Evolutionary conservation across 2,888 invertebrate species (phyloP), one percentile per base, ranked within the genome.

Genomic region (Pyrrhia umbra): DNA sequence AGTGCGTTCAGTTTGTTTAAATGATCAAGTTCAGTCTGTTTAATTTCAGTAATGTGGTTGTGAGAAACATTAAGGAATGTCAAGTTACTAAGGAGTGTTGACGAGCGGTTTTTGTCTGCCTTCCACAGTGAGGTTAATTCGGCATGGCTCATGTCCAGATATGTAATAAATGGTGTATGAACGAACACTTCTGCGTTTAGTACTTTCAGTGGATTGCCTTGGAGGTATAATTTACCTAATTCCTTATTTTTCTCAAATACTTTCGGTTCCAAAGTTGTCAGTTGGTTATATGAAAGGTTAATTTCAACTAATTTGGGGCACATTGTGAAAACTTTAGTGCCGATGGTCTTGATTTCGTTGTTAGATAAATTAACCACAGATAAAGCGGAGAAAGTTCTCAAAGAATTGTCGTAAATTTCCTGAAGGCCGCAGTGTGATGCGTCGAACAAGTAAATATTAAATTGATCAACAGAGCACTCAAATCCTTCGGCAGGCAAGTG

Each of bases 381-480:
- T 75, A 98, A 86, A 37, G 96, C 96, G 1, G 97, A 96, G 96
- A 98, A 97, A 2, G 96, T 96, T 74, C 96, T 95, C 84, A 98
- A 96, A 0, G 96, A 96, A 72, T 96, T 95, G 72, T 96, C 95
- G 45, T 95, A 95, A 57, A 97, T 91, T 64, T 95, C 95, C 50
- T 95, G 95, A 18, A 98, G 94, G 9, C 96, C 96, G 84, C 97
- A 98, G 84, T 96, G 96, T 3, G 97, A 96, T 18, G 97, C 96
- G 76, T 97, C 97, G 81, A 98, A 96, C 43, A 95, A 94, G 85
- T 96, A 96, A 64, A 97, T 95, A 71, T 96, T 96, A 82, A 96
- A 96, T 82, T 95, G 94, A 57, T 95, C 95, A 37, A 95, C 95
- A 25, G 95, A 94, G 75, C 96, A 95, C 72, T 95, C 95, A 87